Percentiles rank a stretch among this genome's conserved stretches.
Evolutionary conservation across 2,888 invertebrate species (phyloP).

Genomic region (Amorpha juglandis): DNA sequence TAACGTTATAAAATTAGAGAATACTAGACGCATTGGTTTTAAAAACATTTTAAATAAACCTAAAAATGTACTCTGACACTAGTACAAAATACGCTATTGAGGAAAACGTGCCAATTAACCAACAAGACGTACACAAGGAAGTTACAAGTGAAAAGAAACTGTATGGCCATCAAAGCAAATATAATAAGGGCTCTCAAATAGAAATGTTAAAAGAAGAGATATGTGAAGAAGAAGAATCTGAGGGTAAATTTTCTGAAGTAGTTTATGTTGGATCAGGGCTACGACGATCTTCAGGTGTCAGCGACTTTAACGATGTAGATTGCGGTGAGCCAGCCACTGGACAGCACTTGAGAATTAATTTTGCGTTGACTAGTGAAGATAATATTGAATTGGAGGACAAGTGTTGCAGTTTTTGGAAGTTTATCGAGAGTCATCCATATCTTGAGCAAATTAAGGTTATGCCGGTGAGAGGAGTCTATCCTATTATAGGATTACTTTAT

Average conservation of each 20-base stretch:
- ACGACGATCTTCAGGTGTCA: conserved; percentile 14
- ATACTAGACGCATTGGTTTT: background rate
- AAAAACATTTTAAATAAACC: background rate
- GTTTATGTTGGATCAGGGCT: background rate
- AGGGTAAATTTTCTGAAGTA: background rate
- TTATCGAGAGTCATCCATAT: conserved; percentile 28
- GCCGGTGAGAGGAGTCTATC: conserved; percentile 5
- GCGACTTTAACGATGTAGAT: conserved; percentile 39
- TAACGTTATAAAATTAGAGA: background rate
- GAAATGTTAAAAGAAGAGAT: background rate
- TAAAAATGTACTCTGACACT: background rate
- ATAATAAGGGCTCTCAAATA: background rate
- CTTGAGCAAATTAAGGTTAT: conserved; percentile 26
- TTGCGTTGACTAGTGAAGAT: conserved; percentile 40
- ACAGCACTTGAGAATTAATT: conserved; percentile 50
- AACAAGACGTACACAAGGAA: background rate
- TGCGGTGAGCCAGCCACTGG: conserved; percentile 46
- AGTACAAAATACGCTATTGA: conserved; percentile 7
- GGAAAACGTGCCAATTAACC: background rate
- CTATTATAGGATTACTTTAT: background rate
- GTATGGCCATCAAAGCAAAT: background rate
- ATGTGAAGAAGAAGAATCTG: background rate
- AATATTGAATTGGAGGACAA: conserved; percentile 30
- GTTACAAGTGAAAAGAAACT: background rate
- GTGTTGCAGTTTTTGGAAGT: conserved; percentile 34